phyloP scores from a whole-genome alignment of 2,797 vertebrate species.

The Cryptoblepharus egeriae region DNA sequence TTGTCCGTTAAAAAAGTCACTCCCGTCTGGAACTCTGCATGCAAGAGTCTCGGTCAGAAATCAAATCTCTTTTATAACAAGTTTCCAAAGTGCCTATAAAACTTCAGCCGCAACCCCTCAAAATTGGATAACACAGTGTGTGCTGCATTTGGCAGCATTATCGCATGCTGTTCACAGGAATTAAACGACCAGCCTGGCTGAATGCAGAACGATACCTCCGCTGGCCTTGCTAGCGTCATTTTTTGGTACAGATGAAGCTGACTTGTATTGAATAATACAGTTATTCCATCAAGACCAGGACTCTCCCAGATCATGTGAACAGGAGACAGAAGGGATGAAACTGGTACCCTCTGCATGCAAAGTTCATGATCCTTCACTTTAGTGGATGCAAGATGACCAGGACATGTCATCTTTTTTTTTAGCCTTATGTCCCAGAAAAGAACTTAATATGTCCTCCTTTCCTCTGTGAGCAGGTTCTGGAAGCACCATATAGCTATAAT shows the following conservation, averaged over 20 bases:
- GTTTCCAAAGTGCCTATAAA: slow-evolving; percentile 46
- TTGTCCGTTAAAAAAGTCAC: slow-evolving; percentile 41
- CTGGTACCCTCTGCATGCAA: neutral
- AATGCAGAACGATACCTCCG: neutral
- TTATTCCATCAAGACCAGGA: neutral
- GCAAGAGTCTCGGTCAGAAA: slow-evolving; percentile 28
- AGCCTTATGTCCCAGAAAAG: too few species aligned
- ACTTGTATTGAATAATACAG: neutral
- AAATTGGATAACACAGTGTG: slow-evolving; percentile 5
- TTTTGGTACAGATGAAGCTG: neutral
- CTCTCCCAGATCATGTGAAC: neutral
- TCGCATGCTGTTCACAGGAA: slow-evolving; percentile 4
- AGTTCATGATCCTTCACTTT: neutral
- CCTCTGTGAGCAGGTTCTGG: too few species aligned
- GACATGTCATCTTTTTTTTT: too few species aligned
- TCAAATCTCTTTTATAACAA: slow-evolving; percentile 35
- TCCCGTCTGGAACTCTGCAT: slow-evolving; percentile 31
- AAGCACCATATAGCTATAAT: too few species aligned
- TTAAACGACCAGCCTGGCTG: neutral
- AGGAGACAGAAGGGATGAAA: neutral
- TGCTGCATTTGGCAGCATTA: slow-evolving; percentile 18
- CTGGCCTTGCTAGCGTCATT: neutral
- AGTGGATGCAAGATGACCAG: neutral
- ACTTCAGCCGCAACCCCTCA: slow-evolving; percentile 4
- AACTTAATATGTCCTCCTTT: too few species aligned